Evolutionary conservation across 2,888 invertebrate species (phyloP), one percentile per base, ranked within the genome.

Genomic region (Ephialtes manifestator): DNA sequence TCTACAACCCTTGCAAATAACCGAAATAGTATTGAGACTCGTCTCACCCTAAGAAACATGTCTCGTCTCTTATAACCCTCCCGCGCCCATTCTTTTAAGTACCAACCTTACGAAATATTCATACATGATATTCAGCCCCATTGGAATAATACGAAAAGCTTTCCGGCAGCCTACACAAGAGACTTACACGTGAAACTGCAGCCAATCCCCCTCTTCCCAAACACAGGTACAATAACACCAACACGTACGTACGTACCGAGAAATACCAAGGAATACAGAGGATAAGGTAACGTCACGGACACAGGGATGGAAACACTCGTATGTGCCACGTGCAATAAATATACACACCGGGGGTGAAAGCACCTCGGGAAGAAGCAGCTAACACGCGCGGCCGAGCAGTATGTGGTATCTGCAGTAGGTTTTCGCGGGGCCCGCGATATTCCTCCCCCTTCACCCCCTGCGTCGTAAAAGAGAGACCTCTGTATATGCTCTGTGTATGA

Each of bases 401-500:
- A 55, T 77, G 67, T 39, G 63, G 67, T 67, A 67, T 77, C 55
- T 55, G 76, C 55, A 55, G 76, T 77, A 67, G 81, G 83, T 86
- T 84, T 90, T 89, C 89, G 90, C 90, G 88, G 90, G 88, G 89
- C 89, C 90, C 90, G 28, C 8, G 2, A 20, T 10, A 63, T 51
- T 31, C 8, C 51, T 4, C 5, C 46, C 35, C 31, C 65, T 8
- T 87, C 78, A 71, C 88, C 89, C 85, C 88, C 87, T 87, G 89
- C 90, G 84, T 91, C 90, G 89, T 92, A 93, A 92, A 92, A 91
- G 91, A 90, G 89, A 89, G 86, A 85, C 87, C 87, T 65, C 84
- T 84, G 85, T 77, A 85, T 81, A 87, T 86, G 85, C 79, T 86
- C 86, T 71, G 76, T 80, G 83, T 86, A 76, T 84, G 78, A 79